Evolutionary conservation across 92 coral and sea anemone species (phyloP).

Genomic region (Anthopleura xanthogrammica): DNA sequence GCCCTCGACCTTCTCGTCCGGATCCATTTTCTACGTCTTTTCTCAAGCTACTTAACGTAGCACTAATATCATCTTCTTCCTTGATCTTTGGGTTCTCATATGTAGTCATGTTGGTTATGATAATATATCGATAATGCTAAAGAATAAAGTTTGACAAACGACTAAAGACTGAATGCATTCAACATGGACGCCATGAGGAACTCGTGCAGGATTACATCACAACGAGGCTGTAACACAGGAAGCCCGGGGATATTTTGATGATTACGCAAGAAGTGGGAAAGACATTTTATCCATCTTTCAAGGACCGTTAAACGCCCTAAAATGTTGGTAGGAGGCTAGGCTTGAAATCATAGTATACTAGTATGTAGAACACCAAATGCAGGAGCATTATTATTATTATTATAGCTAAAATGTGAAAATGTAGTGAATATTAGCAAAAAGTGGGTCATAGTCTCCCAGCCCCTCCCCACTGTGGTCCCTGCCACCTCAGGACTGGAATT

Average conservation of each 20-base stretch:
- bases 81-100: conserved; percentile 44
- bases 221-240: conserved; percentile 48
- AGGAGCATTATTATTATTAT: too few species aligned
- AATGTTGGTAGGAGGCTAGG: too few species aligned
- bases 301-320: too few species aligned
- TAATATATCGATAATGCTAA: not conserved
- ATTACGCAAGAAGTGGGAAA: too few species aligned
- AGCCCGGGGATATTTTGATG: not conserved
- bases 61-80: conserved; percentile 61
- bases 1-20: conserved; percentile 40
- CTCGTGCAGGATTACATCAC: conserved; percentile 27
- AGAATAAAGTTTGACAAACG: conserved; percentile 10
- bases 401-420: too few species aligned
- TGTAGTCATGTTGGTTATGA: conserved; percentile 38
- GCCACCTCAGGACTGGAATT: too few species aligned
- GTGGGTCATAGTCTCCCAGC: too few species aligned
- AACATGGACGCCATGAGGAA: conserved; percentile 38
- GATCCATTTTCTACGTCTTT: conserved; percentile 47
- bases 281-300: too few species aligned
- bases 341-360: too few species aligned
- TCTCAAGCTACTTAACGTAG: conserved; percentile 65
- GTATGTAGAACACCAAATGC: too few species aligned
- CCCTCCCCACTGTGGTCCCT: too few species aligned
- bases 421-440: too few species aligned
- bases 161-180: conserved; percentile 17